phyloP scores from a whole-genome alignment of 2,113 vertebrate genomes.

The Equus przewalskii region DNA sequence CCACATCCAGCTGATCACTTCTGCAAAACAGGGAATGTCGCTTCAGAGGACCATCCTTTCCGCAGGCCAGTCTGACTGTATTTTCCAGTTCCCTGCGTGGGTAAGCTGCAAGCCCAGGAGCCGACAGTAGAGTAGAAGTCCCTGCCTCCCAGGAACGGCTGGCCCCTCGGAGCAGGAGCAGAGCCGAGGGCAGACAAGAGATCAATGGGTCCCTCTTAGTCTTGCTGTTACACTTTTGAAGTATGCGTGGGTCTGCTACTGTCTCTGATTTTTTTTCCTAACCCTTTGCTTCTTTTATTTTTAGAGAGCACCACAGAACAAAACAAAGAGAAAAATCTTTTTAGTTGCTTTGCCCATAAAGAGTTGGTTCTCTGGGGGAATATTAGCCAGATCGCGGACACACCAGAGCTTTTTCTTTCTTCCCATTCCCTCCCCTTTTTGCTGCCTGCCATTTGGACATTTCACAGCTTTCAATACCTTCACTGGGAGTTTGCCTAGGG shows the following conservation, averaged over 20 bases:
- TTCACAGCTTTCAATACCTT: neutral
- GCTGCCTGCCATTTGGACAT: neutral
- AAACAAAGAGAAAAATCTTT: neutral
- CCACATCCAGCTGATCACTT: constrained; percentile 98
- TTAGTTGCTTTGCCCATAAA: neutral
- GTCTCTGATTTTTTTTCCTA: neutral
- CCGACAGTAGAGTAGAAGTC: neutral
- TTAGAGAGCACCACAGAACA: neutral
- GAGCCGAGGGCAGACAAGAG: accelerated
- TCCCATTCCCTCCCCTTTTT: neutral
- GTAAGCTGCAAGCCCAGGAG: neutral
- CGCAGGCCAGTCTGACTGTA: accelerated
- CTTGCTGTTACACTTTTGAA: neutral
- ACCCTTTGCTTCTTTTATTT: neutral
- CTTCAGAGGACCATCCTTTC: neutral
- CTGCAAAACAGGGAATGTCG: constrained; percentile 84
- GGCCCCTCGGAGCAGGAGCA: accelerated
- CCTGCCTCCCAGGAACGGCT: neutral
- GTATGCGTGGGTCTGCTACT: neutral
- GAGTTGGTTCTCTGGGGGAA: neutral
- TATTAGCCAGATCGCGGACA: neutral
- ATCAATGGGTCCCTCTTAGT: too few species aligned
- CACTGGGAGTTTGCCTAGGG: neutral
- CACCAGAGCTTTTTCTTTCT: neutral
- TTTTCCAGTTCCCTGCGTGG: neutral